phyloP scores from a whole-genome alignment of 2,888 invertebrate species.

The Macrophya alboannulata region DNA sequence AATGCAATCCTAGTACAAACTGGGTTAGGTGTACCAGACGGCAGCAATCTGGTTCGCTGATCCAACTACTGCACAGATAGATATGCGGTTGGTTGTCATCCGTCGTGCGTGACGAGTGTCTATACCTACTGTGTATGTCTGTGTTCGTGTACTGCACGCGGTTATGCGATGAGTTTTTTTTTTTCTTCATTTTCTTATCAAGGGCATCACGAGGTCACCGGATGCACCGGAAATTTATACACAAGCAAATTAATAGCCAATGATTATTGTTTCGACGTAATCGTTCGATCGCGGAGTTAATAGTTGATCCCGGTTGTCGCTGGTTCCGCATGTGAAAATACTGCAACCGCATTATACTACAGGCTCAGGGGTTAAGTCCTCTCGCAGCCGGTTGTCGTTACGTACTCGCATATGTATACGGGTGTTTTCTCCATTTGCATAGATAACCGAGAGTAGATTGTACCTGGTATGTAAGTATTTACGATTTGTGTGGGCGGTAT shows the following conservation, averaged over 20 bases:
- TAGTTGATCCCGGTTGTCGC: no score
- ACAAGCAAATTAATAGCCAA: neutral
- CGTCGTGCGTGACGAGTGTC: neutral
- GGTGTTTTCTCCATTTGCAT: constrained; percentile 45
- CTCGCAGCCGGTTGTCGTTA: neutral
- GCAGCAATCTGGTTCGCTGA: constrained; percentile 36
- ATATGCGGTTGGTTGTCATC: constrained; percentile 21
- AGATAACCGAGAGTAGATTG: constrained; percentile 24
- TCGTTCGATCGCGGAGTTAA: neutral
- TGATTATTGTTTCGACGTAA: neutral
- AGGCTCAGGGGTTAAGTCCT: neutral
- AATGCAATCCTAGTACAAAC: constrained; percentile 20
- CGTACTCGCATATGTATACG: constrained; percentile 15
- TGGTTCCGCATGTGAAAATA: neutral
- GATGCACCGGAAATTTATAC: constrained; percentile 24
- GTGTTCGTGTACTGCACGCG: neutral
- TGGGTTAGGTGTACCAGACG: constrained; percentile 37
- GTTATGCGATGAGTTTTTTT: neutral
- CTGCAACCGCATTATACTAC: neutral
- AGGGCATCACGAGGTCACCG: constrained; percentile 36
- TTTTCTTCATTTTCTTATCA: neutral
- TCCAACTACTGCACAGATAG: neutral
- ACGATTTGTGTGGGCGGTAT: constrained; percentile 21
- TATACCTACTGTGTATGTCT: neutral
- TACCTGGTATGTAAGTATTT: constrained; percentile 18